These are phyloP conservation scores for Montipora efflorescens DNA, from an alignment of 64 coral and sea anemone species.

Conservation along the genomic window DNA sequence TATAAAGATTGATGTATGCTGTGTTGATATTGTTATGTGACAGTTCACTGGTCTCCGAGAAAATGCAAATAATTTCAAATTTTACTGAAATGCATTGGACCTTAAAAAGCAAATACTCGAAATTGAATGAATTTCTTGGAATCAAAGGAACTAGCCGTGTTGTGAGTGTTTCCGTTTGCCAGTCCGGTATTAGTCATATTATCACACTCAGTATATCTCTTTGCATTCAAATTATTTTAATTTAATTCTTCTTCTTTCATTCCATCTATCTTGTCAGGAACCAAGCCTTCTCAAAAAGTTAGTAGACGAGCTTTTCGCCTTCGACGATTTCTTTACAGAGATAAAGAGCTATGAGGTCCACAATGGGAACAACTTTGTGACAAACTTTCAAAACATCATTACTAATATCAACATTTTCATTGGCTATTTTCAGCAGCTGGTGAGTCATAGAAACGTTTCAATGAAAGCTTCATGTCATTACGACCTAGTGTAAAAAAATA, in stretches of 20 bases:
- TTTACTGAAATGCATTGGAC: not conserved
- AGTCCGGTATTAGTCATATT: not conserved
- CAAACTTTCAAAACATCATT: slow-evolving; percentile 8
- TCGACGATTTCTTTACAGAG: slow-evolving; percentile 21
- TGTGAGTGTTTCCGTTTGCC: not conserved
- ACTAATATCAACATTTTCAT: slow-evolving; percentile 10
- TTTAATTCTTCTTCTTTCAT: not conserved
- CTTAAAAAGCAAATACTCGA: slow-evolving; percentile 4
- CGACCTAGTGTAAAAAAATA: too few species aligned
- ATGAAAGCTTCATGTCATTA: too few species aligned
- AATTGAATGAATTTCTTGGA: slow-evolving; percentile 16
- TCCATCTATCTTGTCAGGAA: slow-evolving; percentile 6
- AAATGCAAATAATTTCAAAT: slow-evolving; percentile 2
- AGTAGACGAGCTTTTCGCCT: slow-evolving; percentile 16
- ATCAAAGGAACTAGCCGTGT: not conserved
- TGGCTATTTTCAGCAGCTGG: not conserved
- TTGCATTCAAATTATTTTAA: not conserved
- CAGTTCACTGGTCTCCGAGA: not conserved
- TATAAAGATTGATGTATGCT: too few species aligned
- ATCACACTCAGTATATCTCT: not conserved
- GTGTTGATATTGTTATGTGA: not conserved
- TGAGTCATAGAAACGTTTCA: not conserved
- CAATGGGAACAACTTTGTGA: not conserved
- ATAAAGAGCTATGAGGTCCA: slow-evolving; percentile 22
- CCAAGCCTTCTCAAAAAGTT: slow-evolving; percentile 27